Conservation (phyloP, 2,888 invertebrate species). For the Metellina segmentata region DNA sequence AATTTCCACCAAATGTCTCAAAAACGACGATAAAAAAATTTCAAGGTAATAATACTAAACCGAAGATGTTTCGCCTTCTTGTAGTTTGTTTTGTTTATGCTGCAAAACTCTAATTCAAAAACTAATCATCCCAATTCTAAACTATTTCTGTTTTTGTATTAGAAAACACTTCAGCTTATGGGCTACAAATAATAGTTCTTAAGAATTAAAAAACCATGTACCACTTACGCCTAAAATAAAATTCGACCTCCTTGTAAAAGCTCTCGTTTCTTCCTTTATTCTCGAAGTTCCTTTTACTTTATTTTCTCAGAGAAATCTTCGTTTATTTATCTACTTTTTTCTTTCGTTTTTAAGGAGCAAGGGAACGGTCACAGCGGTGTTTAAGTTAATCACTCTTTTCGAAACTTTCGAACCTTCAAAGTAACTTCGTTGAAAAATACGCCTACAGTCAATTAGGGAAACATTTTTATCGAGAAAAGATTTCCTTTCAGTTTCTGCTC, state of each 20-base stretch:
- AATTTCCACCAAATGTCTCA: too few relatives aligned
- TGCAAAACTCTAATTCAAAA: too few relatives aligned
- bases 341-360: background rate
- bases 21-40: too few relatives aligned
- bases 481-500: background rate
- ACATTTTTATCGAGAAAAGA: background rate
- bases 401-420: background rate
- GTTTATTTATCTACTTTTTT: background rate
- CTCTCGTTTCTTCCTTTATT: background rate
- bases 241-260: background rate
- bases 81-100: too few relatives aligned
- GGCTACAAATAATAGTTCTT: too few relatives aligned
- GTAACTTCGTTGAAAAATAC: background rate
- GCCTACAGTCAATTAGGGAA: background rate
- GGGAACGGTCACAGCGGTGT: background rate
- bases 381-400: constrained; percentile 1
- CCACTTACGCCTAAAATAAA: background rate
- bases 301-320: background rate
- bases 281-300: background rate
- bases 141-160: too few relatives aligned
- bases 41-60: too few relatives aligned
- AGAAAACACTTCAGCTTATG: too few relatives aligned
- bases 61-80: too few relatives aligned
- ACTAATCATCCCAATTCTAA: too few relatives aligned
- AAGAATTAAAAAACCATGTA: background rate